phyloP scores from a whole-genome alignment of 2,888 invertebrate genomes.

The Ormyrus pomaceus region DNA sequence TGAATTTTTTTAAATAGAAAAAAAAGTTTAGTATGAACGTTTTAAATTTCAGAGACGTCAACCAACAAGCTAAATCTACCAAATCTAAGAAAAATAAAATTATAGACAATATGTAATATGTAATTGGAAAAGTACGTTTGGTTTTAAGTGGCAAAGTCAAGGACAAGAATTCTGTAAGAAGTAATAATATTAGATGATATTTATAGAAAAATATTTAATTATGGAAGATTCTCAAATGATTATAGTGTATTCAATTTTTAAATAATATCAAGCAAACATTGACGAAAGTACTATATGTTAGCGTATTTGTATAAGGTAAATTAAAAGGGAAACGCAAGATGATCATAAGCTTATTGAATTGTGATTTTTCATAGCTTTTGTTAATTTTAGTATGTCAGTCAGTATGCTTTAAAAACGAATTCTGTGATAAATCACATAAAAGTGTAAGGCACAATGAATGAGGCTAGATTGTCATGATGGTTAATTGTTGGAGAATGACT shows the following conservation, averaged over 20 bases:
- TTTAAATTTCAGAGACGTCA: constrained; percentile 52
- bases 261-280: no score
- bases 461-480: constrained; percentile 29
- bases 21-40: constrained; percentile 6
- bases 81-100: constrained; percentile 21
- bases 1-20: background rate
- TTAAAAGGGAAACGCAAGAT: no score
- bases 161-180: background rate
- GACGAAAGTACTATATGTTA: no score
- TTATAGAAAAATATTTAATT: constrained; percentile 6
- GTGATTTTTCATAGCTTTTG: constrained; percentile 46
- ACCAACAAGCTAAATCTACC: constrained; percentile 36
- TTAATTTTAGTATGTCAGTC: constrained; percentile 32
- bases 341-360: constrained; percentile 15
- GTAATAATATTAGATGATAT: background rate
- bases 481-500: constrained; percentile 12
- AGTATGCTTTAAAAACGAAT: constrained; percentile 44
- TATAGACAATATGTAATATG: constrained; percentile 14
- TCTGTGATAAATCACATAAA: constrained; percentile 57
- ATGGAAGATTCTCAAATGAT: constrained; percentile 45
- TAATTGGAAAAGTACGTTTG: constrained; percentile 4
- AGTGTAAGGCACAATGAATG: constrained; percentile 38
- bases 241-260: no score
- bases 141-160: background rate
- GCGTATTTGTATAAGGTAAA: no score